Conservation (phyloP, 2,113 vertebrate genomes). For the Pangasianodon gigas region DNA sequence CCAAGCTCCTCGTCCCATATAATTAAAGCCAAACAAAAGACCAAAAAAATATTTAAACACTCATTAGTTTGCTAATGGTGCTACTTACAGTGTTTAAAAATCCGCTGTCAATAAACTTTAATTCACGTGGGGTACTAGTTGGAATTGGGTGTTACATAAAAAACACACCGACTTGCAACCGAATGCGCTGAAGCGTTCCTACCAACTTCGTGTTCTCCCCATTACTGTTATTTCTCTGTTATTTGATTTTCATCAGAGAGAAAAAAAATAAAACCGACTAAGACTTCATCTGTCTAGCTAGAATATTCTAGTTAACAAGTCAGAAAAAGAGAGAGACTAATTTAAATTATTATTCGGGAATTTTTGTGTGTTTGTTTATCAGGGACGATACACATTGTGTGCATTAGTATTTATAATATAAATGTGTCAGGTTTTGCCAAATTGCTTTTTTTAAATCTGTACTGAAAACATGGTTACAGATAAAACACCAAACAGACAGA, state of each 20-base stretch:
- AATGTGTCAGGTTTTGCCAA: background rate
- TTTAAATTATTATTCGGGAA: background rate
- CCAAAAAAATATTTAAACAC: background rate
- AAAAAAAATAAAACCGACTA: background rate
- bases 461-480: background rate
- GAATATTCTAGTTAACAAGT: background rate
- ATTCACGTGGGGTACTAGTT: slow-evolving; percentile 23
- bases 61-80: background rate
- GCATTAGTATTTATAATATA: background rate
- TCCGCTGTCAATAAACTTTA: background rate
- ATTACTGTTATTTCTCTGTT: background rate
- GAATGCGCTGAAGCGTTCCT: slow-evolving; percentile 9
- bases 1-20: background rate
- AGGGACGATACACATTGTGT: background rate
- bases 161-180: slow-evolving; percentile 37
- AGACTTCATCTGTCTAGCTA: background rate
- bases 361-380: background rate
- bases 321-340: background rate
- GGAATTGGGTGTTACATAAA: slow-evolving; percentile 30
- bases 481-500: background rate
- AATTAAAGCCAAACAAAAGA: background rate
- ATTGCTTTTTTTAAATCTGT: background rate
- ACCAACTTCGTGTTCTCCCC: background rate
- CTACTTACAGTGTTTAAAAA: background rate
- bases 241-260: background rate